Conservation (phyloP, 1,140 invertebrate genomes). For the Mylabris phalerata region DNA sequence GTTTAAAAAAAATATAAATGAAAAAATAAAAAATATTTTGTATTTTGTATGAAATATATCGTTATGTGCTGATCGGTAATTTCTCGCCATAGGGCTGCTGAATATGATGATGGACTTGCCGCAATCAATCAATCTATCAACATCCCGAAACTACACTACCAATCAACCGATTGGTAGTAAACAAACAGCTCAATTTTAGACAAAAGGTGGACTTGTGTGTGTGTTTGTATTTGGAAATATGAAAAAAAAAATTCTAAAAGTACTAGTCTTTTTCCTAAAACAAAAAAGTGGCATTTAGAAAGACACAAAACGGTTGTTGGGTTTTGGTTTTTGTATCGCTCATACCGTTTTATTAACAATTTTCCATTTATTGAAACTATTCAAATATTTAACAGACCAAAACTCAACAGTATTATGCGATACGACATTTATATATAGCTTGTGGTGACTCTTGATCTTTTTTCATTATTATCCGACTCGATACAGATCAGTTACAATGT, state of each 20-base stretch:
- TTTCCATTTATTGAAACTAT: not conserved
- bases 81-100: conserved; percentile 42
- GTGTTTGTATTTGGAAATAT: conserved; percentile 16
- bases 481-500: no score
- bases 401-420: conserved; percentile 6
- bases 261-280: conserved; percentile 1
- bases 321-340: conserved; percentile 5
- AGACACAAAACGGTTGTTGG: conserved; percentile 8
- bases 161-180: conserved; percentile 33
- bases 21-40: not conserved
- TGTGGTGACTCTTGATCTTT: no score
- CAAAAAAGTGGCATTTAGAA: no score
- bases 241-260: conserved; percentile 18
- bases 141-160: conserved; percentile 26
- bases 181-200: conserved; percentile 21
- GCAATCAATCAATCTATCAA: conserved; percentile 15
- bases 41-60: no score
- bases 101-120: conserved; percentile 31
- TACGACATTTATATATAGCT: no score
- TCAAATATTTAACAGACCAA: conserved; percentile 5
- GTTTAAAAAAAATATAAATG: not conserved
- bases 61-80: conserved; percentile 35
- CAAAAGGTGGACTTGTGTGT: conserved; percentile 29
- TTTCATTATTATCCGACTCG: no score
- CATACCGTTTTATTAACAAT: not conserved